phyloP scores from a whole-genome alignment of 2,113 vertebrate genomes.

The Atractosteus spatula region DNA sequence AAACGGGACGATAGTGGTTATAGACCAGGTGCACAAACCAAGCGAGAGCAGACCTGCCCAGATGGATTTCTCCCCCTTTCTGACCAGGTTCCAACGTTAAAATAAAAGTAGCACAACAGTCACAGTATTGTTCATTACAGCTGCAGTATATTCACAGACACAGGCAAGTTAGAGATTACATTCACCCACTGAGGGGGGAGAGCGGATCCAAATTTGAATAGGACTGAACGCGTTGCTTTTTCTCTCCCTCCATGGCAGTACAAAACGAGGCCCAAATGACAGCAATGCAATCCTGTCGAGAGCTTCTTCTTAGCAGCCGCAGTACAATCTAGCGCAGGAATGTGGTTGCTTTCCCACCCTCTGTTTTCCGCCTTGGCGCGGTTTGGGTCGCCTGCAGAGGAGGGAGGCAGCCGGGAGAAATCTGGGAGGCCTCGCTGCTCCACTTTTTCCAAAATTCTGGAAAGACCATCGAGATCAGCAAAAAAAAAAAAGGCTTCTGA shows the following conservation, averaged over 20 bases:
- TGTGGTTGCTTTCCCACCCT: conserved; percentile 18
- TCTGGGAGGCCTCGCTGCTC: conserved; percentile 33
- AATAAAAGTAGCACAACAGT: not conserved
- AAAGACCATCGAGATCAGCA: conserved; percentile 55
- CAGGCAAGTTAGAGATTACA: too few species aligned
- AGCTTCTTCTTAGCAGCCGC: conserved; percentile 43
- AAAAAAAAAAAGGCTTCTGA: conserved; percentile 28
- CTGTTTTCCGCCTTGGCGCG: conserved; percentile 17
- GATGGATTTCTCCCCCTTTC: not conserved
- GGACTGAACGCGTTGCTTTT: too few species aligned
- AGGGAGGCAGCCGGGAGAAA: conserved; percentile 29
- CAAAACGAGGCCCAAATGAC: not conserved
- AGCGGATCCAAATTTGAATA: too few species aligned
- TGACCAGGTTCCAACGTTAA: not conserved
- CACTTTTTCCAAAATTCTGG: conserved; percentile 31
- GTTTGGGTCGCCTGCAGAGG: conserved; percentile 23
- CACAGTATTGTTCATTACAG: not conserved
- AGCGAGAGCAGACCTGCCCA: too few species aligned
- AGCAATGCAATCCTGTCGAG: not conserved
- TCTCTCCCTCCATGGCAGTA: not conserved
- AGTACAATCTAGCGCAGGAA: conserved; percentile 31
- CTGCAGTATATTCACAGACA: too few species aligned
- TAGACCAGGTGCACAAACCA: not conserved
- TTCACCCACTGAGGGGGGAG: too few species aligned
- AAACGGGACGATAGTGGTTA: not conserved